Conservation (phyloP, 2,113 vertebrate species). For the Crotophaga sulcirostris region DNA sequence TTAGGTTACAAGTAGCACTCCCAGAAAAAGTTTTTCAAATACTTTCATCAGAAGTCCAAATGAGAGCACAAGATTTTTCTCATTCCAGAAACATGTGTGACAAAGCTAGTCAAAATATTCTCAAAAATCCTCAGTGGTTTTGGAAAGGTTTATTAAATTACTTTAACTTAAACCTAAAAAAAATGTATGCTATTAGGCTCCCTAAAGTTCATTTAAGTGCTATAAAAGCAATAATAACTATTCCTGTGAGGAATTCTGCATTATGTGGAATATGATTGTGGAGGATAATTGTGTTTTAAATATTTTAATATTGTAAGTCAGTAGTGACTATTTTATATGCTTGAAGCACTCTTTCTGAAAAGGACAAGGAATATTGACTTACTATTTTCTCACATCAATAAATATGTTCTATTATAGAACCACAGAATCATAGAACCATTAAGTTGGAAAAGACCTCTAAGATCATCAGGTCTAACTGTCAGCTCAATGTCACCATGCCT, state of each 20-base stretch:
- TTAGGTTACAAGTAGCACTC: neutral
- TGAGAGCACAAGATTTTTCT: neutral
- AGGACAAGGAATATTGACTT: neutral
- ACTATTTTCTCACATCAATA: neutral
- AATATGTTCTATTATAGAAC: neutral
- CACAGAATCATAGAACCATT: neutral
- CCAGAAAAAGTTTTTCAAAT: neutral
- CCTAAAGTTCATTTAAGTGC: neutral
- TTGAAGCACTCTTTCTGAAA: neutral
- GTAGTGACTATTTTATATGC: neutral
- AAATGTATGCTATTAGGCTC: neutral
- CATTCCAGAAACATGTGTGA: neutral
- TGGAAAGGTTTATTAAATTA: neutral
- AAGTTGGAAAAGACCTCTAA: too few species aligned
- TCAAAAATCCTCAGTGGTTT: neutral
- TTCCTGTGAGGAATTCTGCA: neutral
- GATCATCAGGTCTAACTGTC: too few species aligned
- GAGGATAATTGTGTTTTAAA: neutral
- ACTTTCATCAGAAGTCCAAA: neutral
- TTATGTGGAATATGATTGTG: neutral
- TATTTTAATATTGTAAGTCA: neutral
- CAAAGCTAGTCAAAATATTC: neutral
- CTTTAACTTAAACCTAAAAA: neutral
- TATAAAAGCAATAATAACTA: neutral
- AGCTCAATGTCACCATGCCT: too few species aligned